Evolutionary conservation across 2,797 vertebrate genomes (phyloP).

Genomic region (Muscicapa comitata): DNA sequence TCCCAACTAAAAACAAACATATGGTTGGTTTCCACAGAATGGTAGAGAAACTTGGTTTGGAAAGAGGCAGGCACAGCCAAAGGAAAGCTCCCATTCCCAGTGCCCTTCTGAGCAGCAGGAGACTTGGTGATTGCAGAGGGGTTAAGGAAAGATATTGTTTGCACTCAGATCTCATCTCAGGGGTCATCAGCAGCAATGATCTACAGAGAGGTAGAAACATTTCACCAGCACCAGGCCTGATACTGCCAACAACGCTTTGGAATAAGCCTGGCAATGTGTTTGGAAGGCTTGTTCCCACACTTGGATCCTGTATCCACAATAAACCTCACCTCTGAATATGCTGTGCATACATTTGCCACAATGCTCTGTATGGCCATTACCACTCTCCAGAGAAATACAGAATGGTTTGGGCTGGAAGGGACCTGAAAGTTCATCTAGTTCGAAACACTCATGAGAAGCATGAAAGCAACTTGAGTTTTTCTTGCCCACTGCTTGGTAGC

Average conservation of each 20-base stretch:
- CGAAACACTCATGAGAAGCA: background rate
- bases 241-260: background rate
- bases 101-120: background rate
- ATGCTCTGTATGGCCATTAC: background rate
- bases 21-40: background rate
- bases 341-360: background rate
- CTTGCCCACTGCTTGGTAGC: background rate
- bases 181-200: background rate
- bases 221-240: background rate
- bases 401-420: background rate
- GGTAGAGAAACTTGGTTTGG: no score
- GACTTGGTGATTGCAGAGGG: background rate
- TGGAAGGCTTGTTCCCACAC: background rate
- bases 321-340: background rate
- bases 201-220: background rate
- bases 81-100: background rate
- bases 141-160: background rate
- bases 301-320: background rate
- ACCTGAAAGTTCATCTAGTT: background rate
- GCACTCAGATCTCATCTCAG: background rate
- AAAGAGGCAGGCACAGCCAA: background rate
- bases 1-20: background rate
- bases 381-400: fast-evolving
- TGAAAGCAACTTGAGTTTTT: background rate
- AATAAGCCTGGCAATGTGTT: background rate